Evolutionary conservation across 2,797 vertebrate species (phyloP), one percentile per base, ranked within the genome.

Genomic region (Halcyon badia): DNA sequence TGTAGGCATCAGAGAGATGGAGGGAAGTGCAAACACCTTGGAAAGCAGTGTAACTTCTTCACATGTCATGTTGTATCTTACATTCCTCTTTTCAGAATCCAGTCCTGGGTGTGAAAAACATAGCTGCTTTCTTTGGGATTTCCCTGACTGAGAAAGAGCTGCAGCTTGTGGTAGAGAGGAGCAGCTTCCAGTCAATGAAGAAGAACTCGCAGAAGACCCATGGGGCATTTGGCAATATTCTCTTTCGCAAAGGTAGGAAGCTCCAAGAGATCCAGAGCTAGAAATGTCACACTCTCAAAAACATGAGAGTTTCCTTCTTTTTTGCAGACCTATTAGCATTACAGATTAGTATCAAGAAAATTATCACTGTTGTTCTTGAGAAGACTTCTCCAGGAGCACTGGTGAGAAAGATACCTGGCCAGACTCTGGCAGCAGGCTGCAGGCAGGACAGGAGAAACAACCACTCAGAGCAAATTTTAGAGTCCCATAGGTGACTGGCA

Each of bases 221-320:
- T 2, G 97, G 98, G 3, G 0, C 54, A 3, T 10, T 97, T 16
- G 94, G 94, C 30, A 31, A 81, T 6, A 0, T 94, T 48, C 16
- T 98, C 35, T 98, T 98, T 75, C 96, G 97, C 57, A 98, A 98
- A 98, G 98, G 97, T 97, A 96, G 58, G 56, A 81, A 72, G 22
- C 11, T 82, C 7, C 33, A 72, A 37, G 39, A 68, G 17, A 5
- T 35, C 39, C 44, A 48, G 19, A 39, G 13, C 21, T 16, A 42
- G 33, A 81, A 83, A 62, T 24, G 28, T 21, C 33, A 37, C n/a
- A 6, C 8, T 56, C 26, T 51, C 49, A 51, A 51, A 51, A 51
- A 51, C 49, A 51, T 16, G 49, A 49, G 25, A 28, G 49, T 51
- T 51, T 51, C 25, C 26, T 51, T 51, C 6, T 14, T 49, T 31